Conservation (phyloP, 1,140 invertebrate species). For the Lepidurus arcticus region DNA sequence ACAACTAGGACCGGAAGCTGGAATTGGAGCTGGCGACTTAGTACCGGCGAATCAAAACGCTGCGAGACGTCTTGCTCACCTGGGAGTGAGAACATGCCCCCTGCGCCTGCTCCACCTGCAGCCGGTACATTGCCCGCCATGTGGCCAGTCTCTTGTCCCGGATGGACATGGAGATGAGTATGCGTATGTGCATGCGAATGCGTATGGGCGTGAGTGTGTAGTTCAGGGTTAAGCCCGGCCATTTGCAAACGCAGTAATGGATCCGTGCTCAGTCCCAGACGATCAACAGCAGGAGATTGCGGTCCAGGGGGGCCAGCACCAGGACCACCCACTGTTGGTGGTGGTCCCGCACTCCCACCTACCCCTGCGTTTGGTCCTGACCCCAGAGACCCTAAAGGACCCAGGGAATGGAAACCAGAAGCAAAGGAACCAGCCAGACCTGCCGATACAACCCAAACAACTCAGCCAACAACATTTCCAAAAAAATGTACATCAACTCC, state of each 20-base stretch:
- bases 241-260: slow-evolving; percentile 75
- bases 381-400: slow-evolving; percentile 35
- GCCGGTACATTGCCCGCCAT: slow-evolving; percentile 58
- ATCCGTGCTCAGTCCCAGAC: slow-evolving; percentile 59
- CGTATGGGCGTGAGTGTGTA: slow-evolving; percentile 76
- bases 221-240: slow-evolving; percentile 73
- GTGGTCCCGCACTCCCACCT: slow-evolving; percentile 35
- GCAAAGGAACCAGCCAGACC: slow-evolving; percentile 45
- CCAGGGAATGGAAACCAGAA: slow-evolving; percentile 39
- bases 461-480: neutral
- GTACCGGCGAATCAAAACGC: neutral
- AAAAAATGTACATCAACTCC: no score
- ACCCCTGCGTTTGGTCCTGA: slow-evolving; percentile 36
- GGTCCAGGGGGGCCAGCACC: slow-evolving; percentile 38
- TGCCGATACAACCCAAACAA: slow-evolving; percentile 39
- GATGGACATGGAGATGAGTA: slow-evolving; percentile 78
- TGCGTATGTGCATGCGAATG: slow-evolving; percentile 68
- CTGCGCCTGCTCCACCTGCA: slow-evolving; percentile 48
- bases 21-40: slow-evolving; percentile 16
- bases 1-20: neutral
- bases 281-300: slow-evolving; percentile 43
- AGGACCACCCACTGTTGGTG: slow-evolving; percentile 6
- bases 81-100: slow-evolving; percentile 53
- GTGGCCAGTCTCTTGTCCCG: slow-evolving; percentile 61
- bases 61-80: slow-evolving; percentile 45